Percentiles rank a stretch among this genome's conserved stretches.
Conservation (phyloP, 1,140 invertebrate genomes). For the Leptestheria dahalacensis region DNA sequence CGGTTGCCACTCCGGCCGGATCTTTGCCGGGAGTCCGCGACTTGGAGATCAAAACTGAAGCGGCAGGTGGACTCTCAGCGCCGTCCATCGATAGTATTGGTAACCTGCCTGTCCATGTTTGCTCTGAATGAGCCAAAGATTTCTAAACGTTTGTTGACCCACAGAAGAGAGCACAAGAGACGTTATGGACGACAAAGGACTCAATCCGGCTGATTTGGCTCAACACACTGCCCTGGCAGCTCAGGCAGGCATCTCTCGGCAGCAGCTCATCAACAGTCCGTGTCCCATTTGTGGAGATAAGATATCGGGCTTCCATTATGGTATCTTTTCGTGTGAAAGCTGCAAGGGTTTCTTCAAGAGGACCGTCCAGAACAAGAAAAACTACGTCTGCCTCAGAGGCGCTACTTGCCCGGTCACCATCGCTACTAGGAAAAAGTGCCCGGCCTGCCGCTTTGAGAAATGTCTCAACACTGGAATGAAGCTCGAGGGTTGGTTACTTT, state of each 20-base stretch:
- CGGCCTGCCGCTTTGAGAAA: slow-evolving; percentile 91
- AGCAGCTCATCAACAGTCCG: slow-evolving; percentile 69
- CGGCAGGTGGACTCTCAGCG: background rate
- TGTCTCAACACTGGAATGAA: slow-evolving; percentile 94
- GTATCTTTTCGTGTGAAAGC: slow-evolving; percentile 51
- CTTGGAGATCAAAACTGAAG: slow-evolving; percentile 13
- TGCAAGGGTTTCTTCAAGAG: slow-evolving; percentile 93
- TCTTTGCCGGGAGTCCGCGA: slow-evolving; percentile 5
- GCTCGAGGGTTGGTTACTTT: slow-evolving; percentile 55
- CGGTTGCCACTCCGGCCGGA: slow-evolving; percentile 9
- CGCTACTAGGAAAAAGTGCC: slow-evolving; percentile 88
- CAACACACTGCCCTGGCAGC: slow-evolving; percentile 36
- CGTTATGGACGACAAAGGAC: slow-evolving; percentile 24
- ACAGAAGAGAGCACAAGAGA: slow-evolving; percentile 13
- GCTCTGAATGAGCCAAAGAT: background rate
- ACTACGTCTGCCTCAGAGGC: slow-evolving; percentile 83
- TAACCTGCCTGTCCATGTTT: background rate
- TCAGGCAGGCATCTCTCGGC: slow-evolving; percentile 63
- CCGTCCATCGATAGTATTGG: background rate
- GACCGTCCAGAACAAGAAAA: slow-evolving; percentile 93
- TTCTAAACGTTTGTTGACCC: background rate
- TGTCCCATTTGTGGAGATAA: slow-evolving; percentile 91
- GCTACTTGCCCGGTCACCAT: slow-evolving; percentile 81
- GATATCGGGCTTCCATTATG: slow-evolving; percentile 88
- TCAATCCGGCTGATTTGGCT: slow-evolving; percentile 27